Evolutionary conservation across 2,797 vertebrate species (phyloP).

Genomic region (Mycteria americana): DNA sequence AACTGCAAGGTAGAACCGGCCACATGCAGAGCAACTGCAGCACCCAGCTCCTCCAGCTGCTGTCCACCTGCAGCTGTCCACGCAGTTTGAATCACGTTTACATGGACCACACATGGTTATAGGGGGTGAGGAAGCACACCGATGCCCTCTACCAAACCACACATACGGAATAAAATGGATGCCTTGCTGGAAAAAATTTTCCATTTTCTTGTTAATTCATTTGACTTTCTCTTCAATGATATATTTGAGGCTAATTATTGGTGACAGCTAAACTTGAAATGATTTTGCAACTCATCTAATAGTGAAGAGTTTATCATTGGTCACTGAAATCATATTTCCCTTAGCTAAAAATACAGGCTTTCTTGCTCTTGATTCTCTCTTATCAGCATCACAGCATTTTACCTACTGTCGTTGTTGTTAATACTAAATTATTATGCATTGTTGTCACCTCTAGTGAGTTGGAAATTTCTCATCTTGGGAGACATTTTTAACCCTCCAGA

Average conservation of each 20-base stretch:
- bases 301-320: not conserved
- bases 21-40: not conserved
- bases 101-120: fast-evolving
- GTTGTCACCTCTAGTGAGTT: not conserved
- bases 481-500: not conserved
- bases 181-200: not conserved
- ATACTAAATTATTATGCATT: not conserved
- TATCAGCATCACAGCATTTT: not conserved
- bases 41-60: not conserved
- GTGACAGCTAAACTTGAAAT: not conserved
- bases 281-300: not conserved
- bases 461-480: not conserved
- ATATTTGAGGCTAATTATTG: not conserved
- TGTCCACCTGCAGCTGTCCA: not conserved
- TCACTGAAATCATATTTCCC: not conserved
- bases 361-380: not conserved
- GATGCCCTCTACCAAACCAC: not conserved
- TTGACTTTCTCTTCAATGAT: not conserved
- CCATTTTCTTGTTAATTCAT: not conserved
- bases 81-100: not conserved
- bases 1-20: not conserved
- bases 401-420: not conserved
- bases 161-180: fast-evolving
- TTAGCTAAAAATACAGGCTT: not conserved
- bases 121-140: not conserved